phyloP scores from a whole-genome alignment of 1,140 invertebrate species.

The Sinella curviseta region DNA sequence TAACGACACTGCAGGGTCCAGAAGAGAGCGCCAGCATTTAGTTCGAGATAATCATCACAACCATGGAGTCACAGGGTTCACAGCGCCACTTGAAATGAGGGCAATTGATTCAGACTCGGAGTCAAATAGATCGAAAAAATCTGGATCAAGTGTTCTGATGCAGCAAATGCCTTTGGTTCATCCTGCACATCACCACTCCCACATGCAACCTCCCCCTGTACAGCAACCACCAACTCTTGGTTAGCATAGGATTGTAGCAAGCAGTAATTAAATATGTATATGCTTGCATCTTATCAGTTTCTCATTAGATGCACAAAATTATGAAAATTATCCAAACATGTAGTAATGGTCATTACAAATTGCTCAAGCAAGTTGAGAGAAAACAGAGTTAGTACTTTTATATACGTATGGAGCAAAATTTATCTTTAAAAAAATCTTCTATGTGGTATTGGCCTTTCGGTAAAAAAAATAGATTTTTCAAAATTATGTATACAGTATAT shows the following conservation, averaged over 20 bases:
- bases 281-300: no score
- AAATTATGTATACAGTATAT: no score
- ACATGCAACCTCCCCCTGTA: slow-evolving; percentile 42
- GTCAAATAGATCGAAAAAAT: slow-evolving; percentile 45
- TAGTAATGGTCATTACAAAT: no score
- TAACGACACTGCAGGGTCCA: slow-evolving; percentile 58
- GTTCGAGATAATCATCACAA: slow-evolving; percentile 48
- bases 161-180: slow-evolving; percentile 27
- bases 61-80: slow-evolving; percentile 43
- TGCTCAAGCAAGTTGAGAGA: no score
- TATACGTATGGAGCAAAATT: no score
- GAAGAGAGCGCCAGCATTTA: slow-evolving; percentile 39
- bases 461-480: no score
- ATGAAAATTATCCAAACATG: no score
- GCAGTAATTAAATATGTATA: neutral
- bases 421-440: no score
- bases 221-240: slow-evolving; percentile 45
- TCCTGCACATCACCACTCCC: slow-evolving; percentile 5
- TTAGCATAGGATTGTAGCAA: no score
- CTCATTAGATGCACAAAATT: no score
- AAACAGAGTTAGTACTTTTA: no score
- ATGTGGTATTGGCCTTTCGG: no score
- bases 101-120: slow-evolving; percentile 46
- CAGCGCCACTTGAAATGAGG: slow-evolving; percentile 42
- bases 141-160: slow-evolving; percentile 45